These are phyloP conservation scores for Nasonia giraulti DNA, from an alignment of 1,140 invertebrate species.

Conservation along the genomic window DNA sequence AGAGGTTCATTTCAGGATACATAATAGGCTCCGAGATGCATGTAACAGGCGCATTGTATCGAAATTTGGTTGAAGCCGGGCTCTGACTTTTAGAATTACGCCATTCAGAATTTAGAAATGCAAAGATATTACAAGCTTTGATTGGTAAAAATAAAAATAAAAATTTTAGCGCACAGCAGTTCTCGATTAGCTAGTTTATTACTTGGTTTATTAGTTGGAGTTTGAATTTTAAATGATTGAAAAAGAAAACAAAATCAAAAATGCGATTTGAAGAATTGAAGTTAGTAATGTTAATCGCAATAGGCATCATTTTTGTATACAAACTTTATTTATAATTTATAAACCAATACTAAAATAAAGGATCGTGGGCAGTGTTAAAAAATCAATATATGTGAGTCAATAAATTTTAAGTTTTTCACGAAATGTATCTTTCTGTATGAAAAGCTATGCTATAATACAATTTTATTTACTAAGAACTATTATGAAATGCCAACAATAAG, in stretches of 20 bases:
- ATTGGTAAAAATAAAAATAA: too few species aligned
- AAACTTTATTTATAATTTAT: not conserved
- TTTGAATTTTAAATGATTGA: not conserved
- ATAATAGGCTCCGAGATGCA: too few species aligned
- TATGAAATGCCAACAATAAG: conserved; percentile 63
- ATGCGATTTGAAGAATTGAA: not conserved
- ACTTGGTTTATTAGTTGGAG: not conserved
- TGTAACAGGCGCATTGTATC: too few species aligned
- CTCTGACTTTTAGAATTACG: too few species aligned
- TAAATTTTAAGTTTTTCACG: conserved; percentile 54
- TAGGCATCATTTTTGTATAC: not conserved
- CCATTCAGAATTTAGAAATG: too few species aligned
- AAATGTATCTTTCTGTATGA: conserved; percentile 66
- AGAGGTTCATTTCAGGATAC: too few species aligned
- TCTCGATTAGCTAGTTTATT: too few species aligned
- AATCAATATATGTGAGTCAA: conserved; percentile 29
- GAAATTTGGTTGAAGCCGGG: too few species aligned
- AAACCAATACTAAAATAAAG: not conserved
- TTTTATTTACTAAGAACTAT: conserved; percentile 59
- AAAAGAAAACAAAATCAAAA: not conserved
- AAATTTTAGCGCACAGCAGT: too few species aligned
- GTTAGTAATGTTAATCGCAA: not conserved
- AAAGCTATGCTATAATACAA: conserved; percentile 66
- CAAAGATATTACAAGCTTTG: too few species aligned
- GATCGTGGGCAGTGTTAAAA: conserved; percentile 9